Evolutionary conservation across 2,113 vertebrate genomes (phyloP).

Genomic region (Ceuthmochares aereus): DNA sequence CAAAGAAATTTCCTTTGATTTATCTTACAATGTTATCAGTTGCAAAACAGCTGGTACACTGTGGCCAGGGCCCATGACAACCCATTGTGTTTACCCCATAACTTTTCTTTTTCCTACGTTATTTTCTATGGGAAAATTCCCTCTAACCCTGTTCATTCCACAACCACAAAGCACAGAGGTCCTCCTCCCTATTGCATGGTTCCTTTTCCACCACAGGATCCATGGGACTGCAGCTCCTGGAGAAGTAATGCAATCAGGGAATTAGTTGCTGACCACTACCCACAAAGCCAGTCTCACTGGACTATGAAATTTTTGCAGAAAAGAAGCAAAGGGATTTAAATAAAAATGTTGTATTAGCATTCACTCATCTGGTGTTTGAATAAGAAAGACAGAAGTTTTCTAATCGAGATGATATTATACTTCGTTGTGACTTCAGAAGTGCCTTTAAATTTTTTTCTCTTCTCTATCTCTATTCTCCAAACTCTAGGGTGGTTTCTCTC

Average conservation of each 20-base stretch:
- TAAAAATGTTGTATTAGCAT: neutral
- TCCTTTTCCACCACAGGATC: neutral
- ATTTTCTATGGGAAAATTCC: conserved; percentile 1
- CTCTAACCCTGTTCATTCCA: neutral
- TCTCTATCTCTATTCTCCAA: neutral
- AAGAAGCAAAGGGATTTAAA: neutral
- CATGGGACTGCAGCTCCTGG: neutral
- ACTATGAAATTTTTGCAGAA: neutral
- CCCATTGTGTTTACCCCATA: neutral
- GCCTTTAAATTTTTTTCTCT: neutral
- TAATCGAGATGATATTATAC: neutral
- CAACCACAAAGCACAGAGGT: neutral
- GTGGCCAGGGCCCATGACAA: neutral
- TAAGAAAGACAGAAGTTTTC: neutral
- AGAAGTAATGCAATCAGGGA: neutral
- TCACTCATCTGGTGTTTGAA: neutral
- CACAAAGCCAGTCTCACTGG: neutral
- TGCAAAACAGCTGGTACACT: neutral
- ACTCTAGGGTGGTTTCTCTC: neutral
- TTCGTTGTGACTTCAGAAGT: neutral
- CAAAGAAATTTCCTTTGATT: conserved; percentile 23
- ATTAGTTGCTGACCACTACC: neutral
- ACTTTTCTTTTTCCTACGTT: neutral
- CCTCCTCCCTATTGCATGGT: neutral
- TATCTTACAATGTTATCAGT: conserved; percentile 16